Base-by-base conservation (phyloP, 2,797 vertebrate genomes). In the Australoheros facetus region DNA sequence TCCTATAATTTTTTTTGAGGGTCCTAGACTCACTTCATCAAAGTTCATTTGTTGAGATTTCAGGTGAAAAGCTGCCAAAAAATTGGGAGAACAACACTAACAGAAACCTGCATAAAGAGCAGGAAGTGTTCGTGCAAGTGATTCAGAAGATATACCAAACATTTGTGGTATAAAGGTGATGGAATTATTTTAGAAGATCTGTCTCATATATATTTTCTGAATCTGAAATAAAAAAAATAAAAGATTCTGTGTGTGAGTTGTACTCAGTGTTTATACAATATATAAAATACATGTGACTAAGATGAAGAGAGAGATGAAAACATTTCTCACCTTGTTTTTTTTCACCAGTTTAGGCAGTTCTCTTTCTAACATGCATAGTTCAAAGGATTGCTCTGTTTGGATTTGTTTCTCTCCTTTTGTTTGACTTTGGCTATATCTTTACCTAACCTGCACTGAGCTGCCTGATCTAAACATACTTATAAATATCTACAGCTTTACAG, bases 161-260 rank as follows among this genome's bases (percentile, higher is more conserved):
- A 26, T 57, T 72, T 85, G 45, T 79, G 62, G 39, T 59, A 58
- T 5, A 56, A 78, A 78, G 75, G 77, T 53, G 75, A 37, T 88
- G 34, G 7, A 45, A 80, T 32, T 81, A 71, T 85, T 88, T 87
- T 77, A 77, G 45, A 79, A 86, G 45, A 88, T 75, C 70, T 91
- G 48, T 79, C 14, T 81, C 26, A 74, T 82, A 80, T 87, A 71
- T 88, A 78, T 88, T 85, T 88, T 88, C 17, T 85, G 75, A 80
- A 71, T 87, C 64, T 84, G 77, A 81, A 86, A 58, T 86, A 74
- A 85, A 84, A 80, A 77, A 81, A 19, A 48, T 84, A 90, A 84
- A 91, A 82, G 56, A 32, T 75, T 87, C 5, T 77, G 34, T 76
- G 56, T 71, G 48, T 32, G 21, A 66, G 57, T 53, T 37, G 6